Evolutionary conservation across 2,797 vertebrate genomes (phyloP), one percentile per base, ranked within the genome.

Genomic region (Eidolon dupreanum): DNA sequence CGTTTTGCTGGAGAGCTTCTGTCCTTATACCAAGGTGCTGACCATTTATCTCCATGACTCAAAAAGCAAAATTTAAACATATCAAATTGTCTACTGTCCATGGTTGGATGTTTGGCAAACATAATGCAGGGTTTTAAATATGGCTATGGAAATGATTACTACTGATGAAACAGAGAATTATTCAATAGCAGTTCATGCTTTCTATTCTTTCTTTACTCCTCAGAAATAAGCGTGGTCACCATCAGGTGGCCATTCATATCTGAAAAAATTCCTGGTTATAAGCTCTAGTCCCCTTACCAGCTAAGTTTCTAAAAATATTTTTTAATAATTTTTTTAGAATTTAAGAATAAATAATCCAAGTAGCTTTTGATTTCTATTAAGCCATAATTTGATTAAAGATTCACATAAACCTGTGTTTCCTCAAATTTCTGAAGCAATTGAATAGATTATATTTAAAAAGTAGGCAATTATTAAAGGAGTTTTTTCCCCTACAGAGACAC

Each of bases 1-100:
- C 11, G 0, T 51, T 96, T 96, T 73, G 17, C 43, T 51, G 49
- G 11, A 59, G 83, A 84, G 41, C 0, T 41, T 16, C 41, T n/a
- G 15, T 75, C 63, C 33, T n/a, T 61, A 22, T 79, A 82, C 49
- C 24, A 13, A 93, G 41, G 38, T 53, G 55, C 5, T 26, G 49
- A 43, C 49, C 53, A 1, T 7, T 84, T 90, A 8, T 85, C 78
- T 95, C 36, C 31, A 59, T 70, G 74, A 90, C 15, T 86, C 74
- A 79, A 81, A 96, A 95, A 68, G 28, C 26, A 92, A 94, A 95
- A 85, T 75, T 92, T 75, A 93, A 94, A 71, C 22, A 65, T 66
- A 31, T 13, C 3, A 75, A 74, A 46, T 65, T 85, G 16, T 36
- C 19, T 49, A 68, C 10, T 77, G 57, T 33, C 61, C 77, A 46